These are phyloP conservation scores for Itoplectis maculator DNA, from an alignment of 2,888 invertebrate genomes.

Conservation along the genomic window DNA sequence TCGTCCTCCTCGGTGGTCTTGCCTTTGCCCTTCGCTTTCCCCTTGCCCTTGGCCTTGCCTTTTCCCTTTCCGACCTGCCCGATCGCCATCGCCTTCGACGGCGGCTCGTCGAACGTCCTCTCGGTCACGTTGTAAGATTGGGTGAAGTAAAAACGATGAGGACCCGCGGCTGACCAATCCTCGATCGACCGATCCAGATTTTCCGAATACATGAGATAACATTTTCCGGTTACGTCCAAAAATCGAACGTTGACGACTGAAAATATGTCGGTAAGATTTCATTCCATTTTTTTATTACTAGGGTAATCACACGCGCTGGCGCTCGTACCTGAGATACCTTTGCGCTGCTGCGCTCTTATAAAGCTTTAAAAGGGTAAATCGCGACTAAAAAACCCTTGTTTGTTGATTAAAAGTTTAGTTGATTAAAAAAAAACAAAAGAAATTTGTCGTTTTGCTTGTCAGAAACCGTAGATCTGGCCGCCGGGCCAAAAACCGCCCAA, in stretches of 20 bases:
- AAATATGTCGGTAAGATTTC: conserved; percentile 65
- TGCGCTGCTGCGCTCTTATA: too few species aligned
- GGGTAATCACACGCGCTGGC: too few species aligned
- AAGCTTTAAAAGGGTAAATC: too few species aligned
- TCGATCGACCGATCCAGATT: conserved; percentile 86
- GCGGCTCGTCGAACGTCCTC: conserved; percentile 87
- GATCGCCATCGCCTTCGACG: conserved; percentile 86
- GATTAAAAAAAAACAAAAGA: too few species aligned
- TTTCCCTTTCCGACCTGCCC: conserved; percentile 88
- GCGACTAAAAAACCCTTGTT: too few species aligned
- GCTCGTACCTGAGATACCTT: too few species aligned
- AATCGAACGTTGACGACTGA: conserved; percentile 86
- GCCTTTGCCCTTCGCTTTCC: conserved; percentile 86
- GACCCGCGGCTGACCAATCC: conserved; percentile 88
- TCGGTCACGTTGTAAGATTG: conserved; percentile 88
- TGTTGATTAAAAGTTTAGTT: too few species aligned
- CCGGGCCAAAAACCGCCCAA: too few species aligned
- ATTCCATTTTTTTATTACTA: not conserved
- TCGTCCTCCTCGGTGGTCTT: conserved; percentile 77
- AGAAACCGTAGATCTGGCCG: too few species aligned
- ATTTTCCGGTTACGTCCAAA: conserved; percentile 88
- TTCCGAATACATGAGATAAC: conserved; percentile 88
- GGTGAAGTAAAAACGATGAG: conserved; percentile 90
- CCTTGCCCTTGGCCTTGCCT: conserved; percentile 89
- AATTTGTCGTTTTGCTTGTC: too few species aligned